These are phyloP conservation scores for Azorinus chamasolen DNA, from an alignment of 2,888 invertebrate species.

Conservation along the genomic window DNA sequence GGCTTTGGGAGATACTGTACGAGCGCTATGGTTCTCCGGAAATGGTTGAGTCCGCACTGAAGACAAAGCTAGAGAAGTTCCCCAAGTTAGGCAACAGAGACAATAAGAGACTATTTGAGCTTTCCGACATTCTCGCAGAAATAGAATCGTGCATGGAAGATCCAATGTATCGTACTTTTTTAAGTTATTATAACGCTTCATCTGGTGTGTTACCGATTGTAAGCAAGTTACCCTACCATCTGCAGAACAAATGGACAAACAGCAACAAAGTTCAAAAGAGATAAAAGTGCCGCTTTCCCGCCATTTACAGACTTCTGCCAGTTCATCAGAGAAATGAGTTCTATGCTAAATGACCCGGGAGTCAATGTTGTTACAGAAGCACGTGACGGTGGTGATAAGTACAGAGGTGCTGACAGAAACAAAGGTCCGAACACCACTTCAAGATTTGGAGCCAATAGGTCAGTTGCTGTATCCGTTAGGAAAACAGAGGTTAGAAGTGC, in stretches of 20 bases:
- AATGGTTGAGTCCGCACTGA: conserved; percentile 11
- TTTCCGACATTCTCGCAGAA: conserved; percentile 46
- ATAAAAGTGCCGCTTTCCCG: conserved; percentile 30
- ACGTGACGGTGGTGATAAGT: no score
- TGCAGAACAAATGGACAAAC: conserved; percentile 17
- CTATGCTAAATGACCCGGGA: conserved; percentile 3
- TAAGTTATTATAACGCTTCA: conserved; percentile 50
- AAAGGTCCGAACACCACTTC: no score
- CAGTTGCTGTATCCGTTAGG: conserved; percentile 4
- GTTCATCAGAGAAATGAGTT: conserved; percentile 2
- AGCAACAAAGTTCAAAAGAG: conserved; percentile 5
- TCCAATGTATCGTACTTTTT: conserved; percentile 21
- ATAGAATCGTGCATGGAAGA: conserved; percentile 39
- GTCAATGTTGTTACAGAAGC: no score
- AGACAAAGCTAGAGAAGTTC: conserved; percentile 34
- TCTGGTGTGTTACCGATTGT: conserved; percentile 40
- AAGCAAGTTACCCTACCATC: conserved; percentile 7
- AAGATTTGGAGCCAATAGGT: neutral
- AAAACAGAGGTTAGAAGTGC: conserved; percentile 16
- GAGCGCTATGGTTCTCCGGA: neutral
- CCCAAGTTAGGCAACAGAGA: conserved; percentile 38
- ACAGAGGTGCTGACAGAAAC: no score
- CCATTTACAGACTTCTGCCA: conserved; percentile 45
- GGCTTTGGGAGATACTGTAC: neutral
- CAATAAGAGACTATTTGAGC: conserved; percentile 40